phyloP scores from a whole-genome alignment of 2,797 vertebrate species.

The Neosilurus hyrtlii region DNA sequence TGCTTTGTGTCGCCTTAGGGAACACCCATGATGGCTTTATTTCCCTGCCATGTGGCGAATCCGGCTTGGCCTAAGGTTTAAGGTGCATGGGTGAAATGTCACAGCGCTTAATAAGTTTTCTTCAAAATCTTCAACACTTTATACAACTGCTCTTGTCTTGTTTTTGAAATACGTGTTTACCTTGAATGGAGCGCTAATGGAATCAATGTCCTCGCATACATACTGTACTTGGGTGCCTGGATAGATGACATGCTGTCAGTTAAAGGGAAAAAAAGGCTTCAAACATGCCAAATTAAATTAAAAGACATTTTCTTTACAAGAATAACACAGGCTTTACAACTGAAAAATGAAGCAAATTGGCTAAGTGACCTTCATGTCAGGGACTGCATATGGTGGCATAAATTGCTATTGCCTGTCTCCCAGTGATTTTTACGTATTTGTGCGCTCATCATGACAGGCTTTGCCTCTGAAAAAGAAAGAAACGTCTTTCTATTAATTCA shows the following conservation, averaged over 20 bases:
- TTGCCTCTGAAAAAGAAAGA: not conserved
- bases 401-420: slow-evolving; percentile 3
- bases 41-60: not conserved
- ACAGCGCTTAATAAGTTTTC: not conserved
- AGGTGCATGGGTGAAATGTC: not conserved
- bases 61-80: not conserved
- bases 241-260: slow-evolving; percentile 20
- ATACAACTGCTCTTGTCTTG: too few relatives aligned
- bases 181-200: not conserved
- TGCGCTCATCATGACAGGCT: not conserved
- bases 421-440: not conserved
- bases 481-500: not conserved
- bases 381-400: slow-evolving; percentile 10
- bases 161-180: not conserved
- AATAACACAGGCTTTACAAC: not conserved
- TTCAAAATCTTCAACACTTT: not conserved
- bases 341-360: slow-evolving; percentile 1
- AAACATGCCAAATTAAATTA: slow-evolving; percentile 8
- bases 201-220: slow-evolving; percentile 1
- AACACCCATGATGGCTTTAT: not conserved
- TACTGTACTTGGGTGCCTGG: not conserved
- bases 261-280: not conserved
- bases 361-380: slow-evolving; percentile 2
- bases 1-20: not conserved
- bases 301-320: slow-evolving; percentile 13